Percentiles rank a stretch among this genome's conserved stretches.
These are phyloP conservation scores for Procambarus clarkii DNA, from an alignment of 1,140 invertebrate species.

Conservation along the genomic window DNA sequence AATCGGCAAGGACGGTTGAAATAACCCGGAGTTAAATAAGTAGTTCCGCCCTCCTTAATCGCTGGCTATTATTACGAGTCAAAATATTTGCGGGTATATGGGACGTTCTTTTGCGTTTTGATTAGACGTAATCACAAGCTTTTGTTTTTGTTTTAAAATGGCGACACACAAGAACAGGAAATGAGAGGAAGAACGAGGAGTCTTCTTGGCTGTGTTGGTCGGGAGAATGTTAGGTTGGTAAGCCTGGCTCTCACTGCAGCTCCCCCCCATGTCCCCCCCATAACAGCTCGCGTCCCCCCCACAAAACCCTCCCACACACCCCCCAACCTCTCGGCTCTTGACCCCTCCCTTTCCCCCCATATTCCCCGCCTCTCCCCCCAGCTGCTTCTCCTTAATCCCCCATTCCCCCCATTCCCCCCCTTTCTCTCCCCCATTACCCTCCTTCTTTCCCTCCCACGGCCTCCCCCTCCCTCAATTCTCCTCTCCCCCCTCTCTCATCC, in stretches of 20 bases:
- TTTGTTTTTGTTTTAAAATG: too few relatives aligned
- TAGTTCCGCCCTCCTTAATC: too few relatives aligned
- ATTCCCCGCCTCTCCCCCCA: constrained; percentile 30
- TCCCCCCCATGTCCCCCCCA: not conserved
- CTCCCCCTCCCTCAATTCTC: not conserved
- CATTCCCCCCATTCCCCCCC: constrained; percentile 19
- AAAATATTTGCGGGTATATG: too few relatives aligned
- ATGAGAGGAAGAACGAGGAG: constrained; percentile 28
- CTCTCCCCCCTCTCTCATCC: constrained; percentile 49
- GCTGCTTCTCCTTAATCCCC: constrained; percentile 51
- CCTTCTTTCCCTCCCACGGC: constrained; percentile 1
- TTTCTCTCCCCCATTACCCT: not conserved
- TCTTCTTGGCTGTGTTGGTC: constrained; percentile 27
- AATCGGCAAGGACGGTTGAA: too few relatives aligned
- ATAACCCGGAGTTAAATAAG: too few relatives aligned
- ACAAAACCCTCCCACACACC: constrained; percentile 3
- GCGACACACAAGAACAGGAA: not conserved
- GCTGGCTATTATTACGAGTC: too few relatives aligned
- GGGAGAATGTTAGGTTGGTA: constrained; percentile 46
- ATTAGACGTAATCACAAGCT: too few relatives aligned
- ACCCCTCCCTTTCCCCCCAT: constrained; percentile 42
- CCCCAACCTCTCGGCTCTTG: not conserved
- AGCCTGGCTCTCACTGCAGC: constrained; percentile 39
- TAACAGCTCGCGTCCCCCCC: not conserved
- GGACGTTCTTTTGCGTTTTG: too few relatives aligned